Base-by-base conservation (phyloP, 2,888 invertebrate species). In the Drosophila fungiperda region DNA sequence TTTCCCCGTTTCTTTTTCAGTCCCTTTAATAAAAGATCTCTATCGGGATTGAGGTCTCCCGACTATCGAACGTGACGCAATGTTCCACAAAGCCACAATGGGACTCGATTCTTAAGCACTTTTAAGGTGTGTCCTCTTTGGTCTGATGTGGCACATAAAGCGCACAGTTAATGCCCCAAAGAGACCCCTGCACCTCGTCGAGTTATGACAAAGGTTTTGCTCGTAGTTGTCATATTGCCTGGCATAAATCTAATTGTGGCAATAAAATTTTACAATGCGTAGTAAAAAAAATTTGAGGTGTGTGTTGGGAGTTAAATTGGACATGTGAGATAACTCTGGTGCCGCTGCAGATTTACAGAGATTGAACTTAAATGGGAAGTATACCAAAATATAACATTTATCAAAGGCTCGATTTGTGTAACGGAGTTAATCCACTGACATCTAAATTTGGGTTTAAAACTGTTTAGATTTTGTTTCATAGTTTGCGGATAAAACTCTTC, bases 71-170 rank as follows among this genome's bases (percentile, higher is more conserved):
- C 84, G 84, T 88, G 84, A 83, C 88, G 70, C 32, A 42, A 84
- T 78, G 83, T 69, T 78, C 38, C 68, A 50, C 67, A 50, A 23
- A 17, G 69, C 53, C 66, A 49, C 61, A 58, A 53, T 55, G 78
- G 79, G 70, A 71, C 78, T 78, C 75, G 54, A 85, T 78, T 73
- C 73, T 78, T 73, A 78, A 68, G 68, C 66, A 54, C 60, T 60
- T 77, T 55, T 26, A 72, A 83, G 84, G 84, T 85, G 84, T 81
- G 88, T 85, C 83, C 83, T 69, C 64, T 62, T 50, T 45, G 45
- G 53, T 57, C 60, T 49, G 42, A 60, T 73, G 59, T 73, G 57
- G 23, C 40, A 7, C 35, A 53, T 57, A 67, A 61, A 61, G 42
- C 48, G 48, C 17, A 53, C 40, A 68, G 45, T 68, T 64, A 64